Evolutionary conservation across 2,888 invertebrate genomes (phyloP).

Genomic region (Calameuta filiformis): DNA sequence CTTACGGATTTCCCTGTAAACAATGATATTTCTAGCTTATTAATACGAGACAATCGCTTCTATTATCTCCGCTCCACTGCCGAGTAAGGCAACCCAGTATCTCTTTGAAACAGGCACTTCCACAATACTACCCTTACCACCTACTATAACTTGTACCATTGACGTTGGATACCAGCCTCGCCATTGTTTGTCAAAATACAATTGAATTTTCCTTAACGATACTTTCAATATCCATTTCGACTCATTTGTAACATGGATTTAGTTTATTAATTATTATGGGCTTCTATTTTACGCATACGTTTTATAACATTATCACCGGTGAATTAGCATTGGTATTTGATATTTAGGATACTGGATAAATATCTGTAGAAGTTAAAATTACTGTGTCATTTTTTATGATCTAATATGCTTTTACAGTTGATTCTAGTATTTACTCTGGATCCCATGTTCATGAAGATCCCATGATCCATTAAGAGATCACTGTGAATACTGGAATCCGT

Average conservation of each 20-base stretch:
- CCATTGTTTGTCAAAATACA: not conserved
- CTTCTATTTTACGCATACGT: not conserved
- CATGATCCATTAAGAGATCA: not conserved
- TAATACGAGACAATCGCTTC: not conserved
- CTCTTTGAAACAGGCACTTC: not conserved
- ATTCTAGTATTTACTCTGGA: not conserved
- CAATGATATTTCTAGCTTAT: conserved; percentile 4
- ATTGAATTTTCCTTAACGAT: not conserved
- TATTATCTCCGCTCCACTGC: not conserved
- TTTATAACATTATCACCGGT: not conserved
- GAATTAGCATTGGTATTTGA: not conserved
- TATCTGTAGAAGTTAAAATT: not conserved
- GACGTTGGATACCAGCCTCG: not conserved
- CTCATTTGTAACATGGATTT: not conserved
- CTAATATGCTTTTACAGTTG: not conserved
- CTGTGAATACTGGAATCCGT: not conserved
- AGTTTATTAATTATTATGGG: not conserved
- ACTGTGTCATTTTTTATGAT: not conserved
- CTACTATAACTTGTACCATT: not conserved
- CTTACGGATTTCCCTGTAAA: not conserved
- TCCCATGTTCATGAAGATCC: not conserved
- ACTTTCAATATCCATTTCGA: not conserved
- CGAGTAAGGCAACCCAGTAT: not conserved
- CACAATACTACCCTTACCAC: not conserved
- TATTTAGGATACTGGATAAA: not conserved